A percentile compares a stretch with the other conserved stretches of the same genome.
These are phyloP conservation scores for Stigmatopora argus DNA, from an alignment of 2,113 vertebrate species.

Conservation along the genomic window DNA sequence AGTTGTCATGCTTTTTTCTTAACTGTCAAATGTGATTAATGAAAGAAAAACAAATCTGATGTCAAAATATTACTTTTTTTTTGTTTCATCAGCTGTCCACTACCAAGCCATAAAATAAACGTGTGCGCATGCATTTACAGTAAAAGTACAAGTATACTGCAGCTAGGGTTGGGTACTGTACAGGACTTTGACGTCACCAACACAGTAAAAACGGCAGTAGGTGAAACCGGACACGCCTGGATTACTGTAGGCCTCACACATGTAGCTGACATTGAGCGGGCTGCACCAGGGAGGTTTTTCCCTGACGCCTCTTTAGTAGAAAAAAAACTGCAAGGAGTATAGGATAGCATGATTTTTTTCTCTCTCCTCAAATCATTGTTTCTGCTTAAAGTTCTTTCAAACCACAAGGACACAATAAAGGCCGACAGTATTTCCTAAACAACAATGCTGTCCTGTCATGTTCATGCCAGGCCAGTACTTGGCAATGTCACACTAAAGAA, in stretches of 20 bases:
- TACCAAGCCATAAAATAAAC: conserved; percentile 48
- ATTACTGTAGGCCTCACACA: conserved; percentile 49
- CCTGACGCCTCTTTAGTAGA: conserved; percentile 36
- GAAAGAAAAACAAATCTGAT: not conserved
- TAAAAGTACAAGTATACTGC: conserved; percentile 52
- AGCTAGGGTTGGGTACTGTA: conserved; percentile 36
- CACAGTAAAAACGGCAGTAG: conserved; percentile 44
- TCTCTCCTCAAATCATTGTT: too few relatives aligned
- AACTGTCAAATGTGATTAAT: not conserved
- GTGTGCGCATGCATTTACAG: not conserved
- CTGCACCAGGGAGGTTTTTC: conserved; percentile 33
- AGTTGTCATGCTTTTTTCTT: not conserved
- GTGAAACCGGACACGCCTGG: conserved; percentile 64
- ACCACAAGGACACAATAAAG: not conserved
- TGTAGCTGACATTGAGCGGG: conserved; percentile 46
- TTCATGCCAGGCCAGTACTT: not conserved
- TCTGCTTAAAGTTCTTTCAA: not conserved
- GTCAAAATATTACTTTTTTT: not conserved
- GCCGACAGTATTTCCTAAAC: not conserved
- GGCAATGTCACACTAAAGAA: too few relatives aligned
- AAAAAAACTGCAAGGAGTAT: not conserved
- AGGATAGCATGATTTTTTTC: too few relatives aligned
- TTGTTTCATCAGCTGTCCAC: conserved; percentile 36
- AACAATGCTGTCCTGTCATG: not conserved
- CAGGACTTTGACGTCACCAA: conserved; percentile 40